These are phyloP conservation scores for Xylota segnis DNA, from an alignment of 2,888 invertebrate species.

Conservation along the genomic window DNA sequence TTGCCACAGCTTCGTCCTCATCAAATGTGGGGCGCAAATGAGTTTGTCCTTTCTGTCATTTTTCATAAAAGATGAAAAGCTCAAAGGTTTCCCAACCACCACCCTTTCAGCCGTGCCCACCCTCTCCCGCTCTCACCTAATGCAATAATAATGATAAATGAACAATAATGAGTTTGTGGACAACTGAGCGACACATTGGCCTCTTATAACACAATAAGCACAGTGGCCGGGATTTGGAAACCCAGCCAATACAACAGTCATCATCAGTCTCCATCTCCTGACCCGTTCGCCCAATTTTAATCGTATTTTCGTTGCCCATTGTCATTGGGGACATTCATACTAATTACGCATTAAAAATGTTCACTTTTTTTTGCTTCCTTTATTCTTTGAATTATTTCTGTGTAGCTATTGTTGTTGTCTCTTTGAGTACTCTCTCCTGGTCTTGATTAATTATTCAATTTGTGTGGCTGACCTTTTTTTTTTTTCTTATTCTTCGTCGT, in stretches of 20 bases:
- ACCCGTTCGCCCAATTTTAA: conserved; percentile 67
- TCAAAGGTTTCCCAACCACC: conserved; percentile 48
- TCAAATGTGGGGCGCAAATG: conserved; percentile 74
- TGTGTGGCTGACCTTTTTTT: conserved; percentile 59
- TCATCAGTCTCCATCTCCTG: conserved; percentile 23
- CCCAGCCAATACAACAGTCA: conserved; percentile 27
- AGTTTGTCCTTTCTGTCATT: conserved; percentile 76
- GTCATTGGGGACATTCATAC: conserved; percentile 71
- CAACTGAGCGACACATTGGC: conserved; percentile 76
- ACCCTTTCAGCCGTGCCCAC: conserved; percentile 6
- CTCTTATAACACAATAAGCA: conserved; percentile 73
- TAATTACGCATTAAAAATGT: conserved; percentile 76
- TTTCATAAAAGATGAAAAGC: conserved; percentile 74
- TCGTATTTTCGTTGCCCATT: conserved; percentile 73
- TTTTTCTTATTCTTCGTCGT: not conserved
- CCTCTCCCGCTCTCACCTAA: conserved; percentile 60
- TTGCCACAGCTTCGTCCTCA: conserved; percentile 34
- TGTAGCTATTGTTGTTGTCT: conserved; percentile 56
- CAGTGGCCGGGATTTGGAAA: conserved; percentile 36
- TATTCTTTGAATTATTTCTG: conserved; percentile 47
- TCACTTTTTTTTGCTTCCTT: conserved; percentile 42
- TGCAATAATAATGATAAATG: conserved; percentile 77
- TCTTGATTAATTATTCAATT: conserved; percentile 76
- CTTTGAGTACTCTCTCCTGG: conserved; percentile 44
- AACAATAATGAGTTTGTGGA: conserved; percentile 76